Base-by-base conservation (phyloP, 2,888 invertebrate genomes). In the Phyllotreta striolata region DNA sequence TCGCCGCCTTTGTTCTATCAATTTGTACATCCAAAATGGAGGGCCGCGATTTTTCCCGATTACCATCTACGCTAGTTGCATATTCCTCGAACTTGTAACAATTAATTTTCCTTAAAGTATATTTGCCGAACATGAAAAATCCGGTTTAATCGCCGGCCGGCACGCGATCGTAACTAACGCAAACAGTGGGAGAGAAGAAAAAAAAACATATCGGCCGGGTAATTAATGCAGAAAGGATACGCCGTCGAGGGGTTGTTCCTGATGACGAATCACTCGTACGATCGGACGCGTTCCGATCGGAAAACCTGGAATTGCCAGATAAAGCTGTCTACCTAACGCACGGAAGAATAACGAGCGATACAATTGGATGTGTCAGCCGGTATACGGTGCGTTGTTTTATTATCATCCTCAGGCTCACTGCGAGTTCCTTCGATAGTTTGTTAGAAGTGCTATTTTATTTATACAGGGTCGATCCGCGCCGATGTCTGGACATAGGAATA, bases 1-100 rank as follows among this genome's bases (percentile, higher is more conserved):
- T 69, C 67, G 13, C 38, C 39, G 38, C 74, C 77, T 76, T 77
- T 78, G 77, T 77, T 73, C 70, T 65, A 70, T 70, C 73, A 71
- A 75, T 72, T 74, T 72, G 69, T 67, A 63, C 24, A 66, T 44
- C 41, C 44, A 41, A 49, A 44, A 60, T 52, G 9, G 60, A 7
- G 13, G 3, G 37, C 43, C 54, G 37, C 44, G 10, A 67, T 69
- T 64, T 67, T 66, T 67, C 62, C n/a, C 24, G 24, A 24, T 24
- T 58, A 47, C 9, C 46, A 52, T 56, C 39, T 57, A 63, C 24
- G 24, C 24, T 24, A 24, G 24, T 24, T 24, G 24, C 24, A 4
- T 4, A 24, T 24, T 24, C 24, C 24, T 24, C 2, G 2, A 4
- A 24, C 24, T 24, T 58, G 43, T 41, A 54, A 58, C 62, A 62